Percentiles rank a stretch among this genome's conserved stretches.
phyloP scores from a whole-genome alignment of 2,113 vertebrate species.

The Mohoua ochrocephala region DNA sequence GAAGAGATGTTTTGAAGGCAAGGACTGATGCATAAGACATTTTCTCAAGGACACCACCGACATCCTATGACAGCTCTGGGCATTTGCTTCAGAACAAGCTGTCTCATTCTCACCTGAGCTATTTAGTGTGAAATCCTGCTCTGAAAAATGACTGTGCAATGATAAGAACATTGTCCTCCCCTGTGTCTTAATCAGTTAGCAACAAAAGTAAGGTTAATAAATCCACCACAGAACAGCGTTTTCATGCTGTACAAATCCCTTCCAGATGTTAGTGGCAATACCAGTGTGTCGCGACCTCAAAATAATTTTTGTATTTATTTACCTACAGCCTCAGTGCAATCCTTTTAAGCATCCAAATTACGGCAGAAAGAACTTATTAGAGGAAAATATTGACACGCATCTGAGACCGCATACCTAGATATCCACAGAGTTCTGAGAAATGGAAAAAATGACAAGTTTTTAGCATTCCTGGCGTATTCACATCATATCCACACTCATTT shows the following conservation, averaged over 20 bases:
- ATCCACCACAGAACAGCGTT: background rate
- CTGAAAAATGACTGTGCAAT: slow-evolving; percentile 10
- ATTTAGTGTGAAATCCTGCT: background rate
- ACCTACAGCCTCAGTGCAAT: background rate
- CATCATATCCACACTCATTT: background rate
- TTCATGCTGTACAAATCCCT: background rate
- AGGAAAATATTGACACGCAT: background rate
- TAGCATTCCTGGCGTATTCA: background rate
- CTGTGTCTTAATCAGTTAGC: slow-evolving; percentile 7
- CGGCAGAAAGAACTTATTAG: background rate
- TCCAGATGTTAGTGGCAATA: background rate
- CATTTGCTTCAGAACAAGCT: background rate
- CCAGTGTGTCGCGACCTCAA: background rate
- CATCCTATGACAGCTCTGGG: slow-evolving; percentile 11
- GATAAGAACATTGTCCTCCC: background rate
- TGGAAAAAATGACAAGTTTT: background rate
- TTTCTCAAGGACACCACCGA: slow-evolving; percentile 6
- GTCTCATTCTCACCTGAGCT: background rate
- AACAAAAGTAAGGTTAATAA: slow-evolving; percentile 8
- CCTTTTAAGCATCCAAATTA: background rate
- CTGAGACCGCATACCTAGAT: background rate
- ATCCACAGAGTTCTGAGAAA: background rate
- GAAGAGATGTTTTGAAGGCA: background rate
- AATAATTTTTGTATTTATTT: background rate
- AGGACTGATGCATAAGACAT: background rate